phyloP scores from a whole-genome alignment of 2,113 vertebrate species.

The Fukomys damarensis region DNA sequence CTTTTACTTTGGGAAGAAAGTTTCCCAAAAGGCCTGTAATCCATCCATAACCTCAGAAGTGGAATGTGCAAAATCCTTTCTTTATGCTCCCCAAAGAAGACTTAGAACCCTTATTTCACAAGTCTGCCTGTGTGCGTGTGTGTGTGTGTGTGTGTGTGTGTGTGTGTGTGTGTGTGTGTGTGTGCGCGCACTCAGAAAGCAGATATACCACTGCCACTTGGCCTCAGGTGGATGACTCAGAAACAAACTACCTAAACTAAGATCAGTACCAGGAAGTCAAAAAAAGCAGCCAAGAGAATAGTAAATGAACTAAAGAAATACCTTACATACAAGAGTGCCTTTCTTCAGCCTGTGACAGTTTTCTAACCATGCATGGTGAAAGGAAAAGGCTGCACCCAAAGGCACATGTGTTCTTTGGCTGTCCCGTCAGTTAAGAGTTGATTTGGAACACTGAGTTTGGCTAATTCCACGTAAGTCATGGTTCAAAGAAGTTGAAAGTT shows the following conservation, averaged over 20 bases:
- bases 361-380: background rate
- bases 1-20: background rate
- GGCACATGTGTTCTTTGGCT: background rate
- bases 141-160: background rate
- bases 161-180: background rate
- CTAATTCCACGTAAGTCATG: background rate
- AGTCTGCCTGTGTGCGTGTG: background rate
- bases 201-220: background rate
- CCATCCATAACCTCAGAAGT: background rate
- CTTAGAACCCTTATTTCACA: background rate
- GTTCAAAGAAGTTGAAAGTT: background rate
- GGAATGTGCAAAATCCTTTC: background rate
- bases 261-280: conserved; percentile 32
- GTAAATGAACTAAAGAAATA: background rate
- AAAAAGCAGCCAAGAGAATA: background rate
- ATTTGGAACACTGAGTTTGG: background rate
- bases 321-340: background rate
- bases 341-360: background rate
- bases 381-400: background rate
- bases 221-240: background rate
- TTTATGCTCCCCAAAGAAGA: background rate
- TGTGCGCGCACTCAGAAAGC: no score
- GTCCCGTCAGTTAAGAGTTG: background rate
- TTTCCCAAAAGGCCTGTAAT: background rate
- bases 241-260: background rate